Evolutionary conservation across 37 sponge, comb jelly and placozoan genomes (phyloP), one percentile per base, ranked within the genome.

Genomic region (Haliclona indistincta): DNA sequence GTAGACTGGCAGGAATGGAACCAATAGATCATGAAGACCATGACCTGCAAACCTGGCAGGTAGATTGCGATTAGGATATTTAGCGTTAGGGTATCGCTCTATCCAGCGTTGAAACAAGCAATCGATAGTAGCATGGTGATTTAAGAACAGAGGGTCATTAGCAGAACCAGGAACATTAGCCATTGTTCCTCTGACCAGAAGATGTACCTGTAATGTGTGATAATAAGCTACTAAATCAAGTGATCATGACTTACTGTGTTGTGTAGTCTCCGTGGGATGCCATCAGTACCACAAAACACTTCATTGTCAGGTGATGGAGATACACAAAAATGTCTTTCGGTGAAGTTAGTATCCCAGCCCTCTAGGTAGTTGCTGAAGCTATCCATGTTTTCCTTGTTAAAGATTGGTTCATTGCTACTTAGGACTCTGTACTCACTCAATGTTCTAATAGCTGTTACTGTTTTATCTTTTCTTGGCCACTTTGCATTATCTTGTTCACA

Each of bases 71-170:
- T 15, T 15, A 47, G 15, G 13, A 15, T 47, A 47, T 10, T 15
- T 15, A 17, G 10, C 51, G 15, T 10, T 47, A 17, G 51, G 10
- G 15, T 47, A n/a, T n/a, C n/a, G 10, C 63, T 61, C 10, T 61
- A 61, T 10, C 19, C 28, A 61, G 8, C 10, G 19, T 13, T 61
- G 17, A 28, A 61, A n/a, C 10, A 61, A 11, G 28, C 32, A 61
- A 28, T 61, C 63, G 28, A 61, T 61, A 10, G 15, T 61, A 61
- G 63, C 28, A n/a, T 61, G 63, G 63, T 61, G 63, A 61, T 28
- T 61, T 13, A 61, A 28, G 28, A 61, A 61, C 28, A 61, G 8
- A 11, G 63, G 63, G 28, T 61, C 63, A 28, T 61, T 61, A 11
- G 63, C 26, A 11, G 63, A n/a, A 19, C 17, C 63, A 20, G 26